Evolutionary conservation across 64 coral and sea anemone species (phyloP).

Genomic region (Montipora cactus): DNA sequence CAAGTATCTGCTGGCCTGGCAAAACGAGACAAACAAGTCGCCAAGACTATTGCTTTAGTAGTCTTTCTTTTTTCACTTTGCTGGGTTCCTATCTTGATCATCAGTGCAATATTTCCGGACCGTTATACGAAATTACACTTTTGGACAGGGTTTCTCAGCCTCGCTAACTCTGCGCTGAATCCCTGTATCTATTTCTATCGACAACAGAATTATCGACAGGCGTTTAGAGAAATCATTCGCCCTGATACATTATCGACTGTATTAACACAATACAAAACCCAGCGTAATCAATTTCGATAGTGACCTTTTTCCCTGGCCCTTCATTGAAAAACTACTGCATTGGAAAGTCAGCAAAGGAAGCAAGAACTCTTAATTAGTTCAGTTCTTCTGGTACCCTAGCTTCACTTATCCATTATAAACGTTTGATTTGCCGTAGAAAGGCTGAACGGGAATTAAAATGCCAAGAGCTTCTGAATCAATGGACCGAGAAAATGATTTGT

Average conservation of each 20-base stretch:
- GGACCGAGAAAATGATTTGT: no score
- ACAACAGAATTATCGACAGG: constrained; percentile 15
- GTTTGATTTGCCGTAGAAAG: no score
- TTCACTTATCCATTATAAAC: no score
- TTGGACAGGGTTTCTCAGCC: not conserved
- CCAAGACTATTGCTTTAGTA: constrained; percentile 5
- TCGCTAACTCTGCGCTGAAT: constrained; percentile 22
- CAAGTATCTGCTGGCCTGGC: not conserved
- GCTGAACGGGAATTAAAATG: no score
- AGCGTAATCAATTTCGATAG: no score
- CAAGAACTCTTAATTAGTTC: no score
- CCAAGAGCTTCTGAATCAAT: no score
- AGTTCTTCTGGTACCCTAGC: no score
- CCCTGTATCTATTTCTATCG: constrained; percentile 18
- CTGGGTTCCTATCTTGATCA: not conserved
- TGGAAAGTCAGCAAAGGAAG: no score
- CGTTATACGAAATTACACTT: not conserved
- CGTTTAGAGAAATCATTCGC: not conserved
- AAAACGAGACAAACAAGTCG: constrained; percentile 12
- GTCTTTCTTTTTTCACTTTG: constrained; percentile 8
- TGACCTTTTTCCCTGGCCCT: no score
- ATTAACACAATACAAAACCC: not conserved
- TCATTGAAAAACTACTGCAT: no score
- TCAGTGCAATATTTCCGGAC: not conserved
- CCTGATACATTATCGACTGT: not conserved